Evolutionary conservation across 2,797 vertebrate species (phyloP).

Genomic region (Gallinago nigripennis): DNA sequence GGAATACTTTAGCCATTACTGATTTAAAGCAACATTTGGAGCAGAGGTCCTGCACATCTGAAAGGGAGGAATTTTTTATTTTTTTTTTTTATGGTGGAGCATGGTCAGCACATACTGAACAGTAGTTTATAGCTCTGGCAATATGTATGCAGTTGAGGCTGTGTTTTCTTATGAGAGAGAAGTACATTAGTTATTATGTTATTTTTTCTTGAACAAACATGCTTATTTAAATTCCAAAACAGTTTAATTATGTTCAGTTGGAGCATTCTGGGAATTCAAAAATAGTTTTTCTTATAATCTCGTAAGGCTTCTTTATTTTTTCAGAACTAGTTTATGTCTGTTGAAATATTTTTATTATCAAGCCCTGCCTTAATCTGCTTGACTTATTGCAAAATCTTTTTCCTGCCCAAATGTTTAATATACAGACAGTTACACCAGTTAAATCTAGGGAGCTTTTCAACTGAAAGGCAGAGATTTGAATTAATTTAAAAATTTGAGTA

Average conservation of each 20-base stretch:
- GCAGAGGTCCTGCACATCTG: neutral
- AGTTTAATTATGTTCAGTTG: neutral
- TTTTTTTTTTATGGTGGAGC: neutral
- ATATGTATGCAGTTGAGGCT: neutral
- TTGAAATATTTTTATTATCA: slow-evolving; percentile 54
- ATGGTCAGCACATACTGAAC: neutral
- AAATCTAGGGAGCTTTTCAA: slow-evolving; percentile 42
- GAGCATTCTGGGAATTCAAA: slow-evolving; percentile 2
- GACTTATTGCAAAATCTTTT: slow-evolving; percentile 40
- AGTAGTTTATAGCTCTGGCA: neutral
- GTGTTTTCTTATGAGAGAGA: neutral
- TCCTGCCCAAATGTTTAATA: slow-evolving; percentile 51
- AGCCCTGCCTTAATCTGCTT: slow-evolving; percentile 23
- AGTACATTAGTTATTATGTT: neutral
- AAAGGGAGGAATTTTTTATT: neutral
- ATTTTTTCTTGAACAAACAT: neutral
- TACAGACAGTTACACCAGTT: slow-evolving; percentile 13
- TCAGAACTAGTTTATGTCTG: slow-evolving; percentile 49
- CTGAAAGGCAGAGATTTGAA: slow-evolving; percentile 56
- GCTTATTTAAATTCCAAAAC: neutral
- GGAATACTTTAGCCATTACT: neutral
- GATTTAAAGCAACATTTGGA: neutral
- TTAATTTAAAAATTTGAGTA: slow-evolving; percentile 52
- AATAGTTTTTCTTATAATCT: slow-evolving; percentile 16
- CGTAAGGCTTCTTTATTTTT: slow-evolving; percentile 34